phyloP scores from a whole-genome alignment of 2,113 vertebrate genomes.

The Chauna torquata region DNA sequence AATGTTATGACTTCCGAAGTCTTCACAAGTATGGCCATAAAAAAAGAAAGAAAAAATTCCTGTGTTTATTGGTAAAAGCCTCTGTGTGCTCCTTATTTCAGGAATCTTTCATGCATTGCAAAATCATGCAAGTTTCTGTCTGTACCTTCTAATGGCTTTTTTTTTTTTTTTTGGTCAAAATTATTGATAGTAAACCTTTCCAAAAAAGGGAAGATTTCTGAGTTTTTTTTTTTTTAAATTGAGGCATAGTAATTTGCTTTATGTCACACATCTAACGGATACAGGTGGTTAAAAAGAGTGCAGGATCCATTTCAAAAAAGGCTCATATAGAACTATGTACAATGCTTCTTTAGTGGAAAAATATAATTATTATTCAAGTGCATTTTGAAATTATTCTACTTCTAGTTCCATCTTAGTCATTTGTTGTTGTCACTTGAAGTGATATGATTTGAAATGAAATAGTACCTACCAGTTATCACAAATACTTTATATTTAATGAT shows the following conservation, averaged over 20 bases:
- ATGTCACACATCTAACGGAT: background rate
- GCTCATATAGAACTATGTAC: background rate
- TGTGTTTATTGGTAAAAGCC: background rate
- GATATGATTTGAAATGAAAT: background rate
- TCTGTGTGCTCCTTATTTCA: background rate
- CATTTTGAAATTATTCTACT: background rate
- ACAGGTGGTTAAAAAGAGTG: background rate
- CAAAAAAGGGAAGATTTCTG: background rate
- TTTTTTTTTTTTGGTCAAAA: background rate
- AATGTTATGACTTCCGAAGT: background rate
- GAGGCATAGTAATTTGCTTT: background rate
- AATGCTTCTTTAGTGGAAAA: background rate
- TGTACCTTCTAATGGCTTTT: background rate
- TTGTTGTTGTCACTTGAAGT: background rate
- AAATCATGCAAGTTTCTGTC: background rate
- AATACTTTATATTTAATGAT: background rate
- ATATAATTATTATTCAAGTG: background rate
- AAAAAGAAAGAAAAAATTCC: background rate
- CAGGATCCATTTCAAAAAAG: background rate
- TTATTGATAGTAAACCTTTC: background rate
- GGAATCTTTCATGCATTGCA: background rate
- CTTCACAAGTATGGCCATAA: background rate
- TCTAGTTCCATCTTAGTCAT: background rate
- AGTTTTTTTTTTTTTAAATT: background rate
- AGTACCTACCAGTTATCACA: background rate